A percentile compares a stretch with the other conserved stretches of the same genome.
phyloP scores from a whole-genome alignment of 2,113 vertebrate species.

The Microtus ochrogaster region DNA sequence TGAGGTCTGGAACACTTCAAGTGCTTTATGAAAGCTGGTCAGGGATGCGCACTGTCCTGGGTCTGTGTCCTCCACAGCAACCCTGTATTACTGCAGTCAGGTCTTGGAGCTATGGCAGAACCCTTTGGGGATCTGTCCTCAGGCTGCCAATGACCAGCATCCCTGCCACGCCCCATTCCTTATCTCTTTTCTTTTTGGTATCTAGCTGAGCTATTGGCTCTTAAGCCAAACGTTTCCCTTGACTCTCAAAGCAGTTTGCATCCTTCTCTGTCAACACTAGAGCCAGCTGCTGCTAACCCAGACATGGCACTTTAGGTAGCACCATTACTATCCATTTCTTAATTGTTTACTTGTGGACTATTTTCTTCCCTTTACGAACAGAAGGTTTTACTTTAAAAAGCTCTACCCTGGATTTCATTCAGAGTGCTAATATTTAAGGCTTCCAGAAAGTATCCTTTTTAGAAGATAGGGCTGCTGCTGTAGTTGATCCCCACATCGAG shows the following conservation, averaged over 20 bases:
- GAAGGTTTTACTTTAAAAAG: neutral
- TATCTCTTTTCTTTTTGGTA: neutral
- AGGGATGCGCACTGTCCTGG: neutral
- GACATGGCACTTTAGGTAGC: neutral
- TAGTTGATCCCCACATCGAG: neutral
- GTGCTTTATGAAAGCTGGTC: neutral
- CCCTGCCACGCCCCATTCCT: neutral
- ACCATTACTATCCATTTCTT: slow-evolving; percentile 5
- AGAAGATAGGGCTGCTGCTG: neutral
- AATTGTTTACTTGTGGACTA: neutral
- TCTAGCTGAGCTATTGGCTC: neutral
- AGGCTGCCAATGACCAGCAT: neutral
- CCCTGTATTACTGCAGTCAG: neutral
- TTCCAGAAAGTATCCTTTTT: neutral
- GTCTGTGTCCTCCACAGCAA: neutral
- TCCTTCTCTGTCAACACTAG: neutral
- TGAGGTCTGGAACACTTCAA: neutral
- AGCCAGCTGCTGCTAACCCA: neutral
- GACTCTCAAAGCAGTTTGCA: neutral
- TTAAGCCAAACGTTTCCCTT: neutral
- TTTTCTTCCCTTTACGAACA: neutral
- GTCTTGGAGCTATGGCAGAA: neutral
- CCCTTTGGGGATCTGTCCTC: neutral
- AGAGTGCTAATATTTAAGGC: slow-evolving; percentile 19
- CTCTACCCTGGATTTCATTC: neutral